phyloP scores from a whole-genome alignment of 2,888 invertebrate genomes.

The Pachymerium ferrugineum region DNA sequence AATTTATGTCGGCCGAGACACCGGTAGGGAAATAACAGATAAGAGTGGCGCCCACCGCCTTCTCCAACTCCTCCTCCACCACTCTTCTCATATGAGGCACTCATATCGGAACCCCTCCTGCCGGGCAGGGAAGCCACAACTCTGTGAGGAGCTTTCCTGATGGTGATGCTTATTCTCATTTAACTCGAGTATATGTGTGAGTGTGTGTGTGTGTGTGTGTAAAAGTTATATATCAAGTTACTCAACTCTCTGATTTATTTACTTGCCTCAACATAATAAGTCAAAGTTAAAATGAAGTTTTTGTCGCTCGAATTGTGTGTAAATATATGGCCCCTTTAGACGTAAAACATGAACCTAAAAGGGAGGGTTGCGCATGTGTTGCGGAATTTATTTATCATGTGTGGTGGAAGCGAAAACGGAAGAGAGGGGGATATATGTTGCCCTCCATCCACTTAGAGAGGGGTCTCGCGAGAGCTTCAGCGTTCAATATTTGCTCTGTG shows the following conservation, averaged over 20 bases:
- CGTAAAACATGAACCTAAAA: not conserved
- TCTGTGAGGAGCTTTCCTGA: constrained; percentile 17
- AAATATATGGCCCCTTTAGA: too few relatives aligned
- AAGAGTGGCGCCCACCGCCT: constrained; percentile 21
- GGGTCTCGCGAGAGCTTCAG: constrained; percentile 24
- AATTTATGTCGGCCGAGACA: constrained; percentile 27
- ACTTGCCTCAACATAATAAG: not conserved
- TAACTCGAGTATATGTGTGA: constrained; percentile 13
- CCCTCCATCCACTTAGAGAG: constrained; percentile 27
- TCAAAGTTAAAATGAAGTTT: not conserved
- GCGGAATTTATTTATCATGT: not conserved
- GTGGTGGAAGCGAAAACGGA: not conserved
- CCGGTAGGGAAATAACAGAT: constrained; percentile 27
- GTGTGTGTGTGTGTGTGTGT: too few relatives aligned
- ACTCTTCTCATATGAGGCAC: constrained; percentile 24
- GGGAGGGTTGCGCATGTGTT: not conserved
- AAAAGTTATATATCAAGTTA: too few relatives aligned
- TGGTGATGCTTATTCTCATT: constrained; percentile 19
- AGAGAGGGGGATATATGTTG: not conserved
- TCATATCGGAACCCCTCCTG: constrained; percentile 25
- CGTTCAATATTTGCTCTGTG: constrained; percentile 25
- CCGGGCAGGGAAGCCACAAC: constrained; percentile 25
- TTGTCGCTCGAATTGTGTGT: too few relatives aligned
- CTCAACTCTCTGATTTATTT: constrained; percentile 16
- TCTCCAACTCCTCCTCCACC: constrained; percentile 17